Evolutionary conservation across 2,113 vertebrate species (phyloP).

Genomic region (Gracilinanus agilis): DNA sequence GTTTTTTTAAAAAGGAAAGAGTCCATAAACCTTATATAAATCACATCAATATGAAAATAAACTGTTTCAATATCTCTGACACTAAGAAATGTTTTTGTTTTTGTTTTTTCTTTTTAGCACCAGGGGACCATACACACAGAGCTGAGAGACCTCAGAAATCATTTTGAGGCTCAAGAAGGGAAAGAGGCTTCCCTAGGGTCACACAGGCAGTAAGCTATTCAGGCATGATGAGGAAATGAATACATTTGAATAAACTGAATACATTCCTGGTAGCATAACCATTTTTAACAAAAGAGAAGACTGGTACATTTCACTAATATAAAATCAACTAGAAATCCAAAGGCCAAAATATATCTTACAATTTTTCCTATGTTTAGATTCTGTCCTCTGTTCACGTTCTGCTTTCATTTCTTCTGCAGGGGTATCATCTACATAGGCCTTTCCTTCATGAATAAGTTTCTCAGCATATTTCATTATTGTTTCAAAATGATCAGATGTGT

Average conservation of each 20-base stretch:
- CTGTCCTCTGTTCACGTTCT: constrained; percentile 94
- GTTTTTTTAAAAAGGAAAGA: neutral
- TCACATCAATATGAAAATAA: neutral
- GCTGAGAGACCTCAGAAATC: neutral
- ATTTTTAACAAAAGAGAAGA: neutral
- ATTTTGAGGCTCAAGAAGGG: neutral
- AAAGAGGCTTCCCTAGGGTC: neutral
- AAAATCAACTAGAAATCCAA: neutral
- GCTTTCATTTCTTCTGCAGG: constrained; percentile 96
- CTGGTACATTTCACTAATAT: neutral
- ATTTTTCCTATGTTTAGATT: constrained; percentile 93
- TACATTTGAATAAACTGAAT: neutral
- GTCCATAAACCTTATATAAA: neutral
- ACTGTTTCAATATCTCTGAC: neutral
- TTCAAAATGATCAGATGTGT: constrained; percentile 97
- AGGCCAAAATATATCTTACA: constrained; percentile 84
- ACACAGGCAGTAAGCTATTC: neutral
- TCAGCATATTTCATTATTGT: constrained; percentile 92
- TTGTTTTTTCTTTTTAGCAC: neutral
- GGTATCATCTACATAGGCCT: constrained; percentile 96
- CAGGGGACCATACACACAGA: neutral
- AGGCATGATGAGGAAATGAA: neutral
- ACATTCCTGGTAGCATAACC: neutral
- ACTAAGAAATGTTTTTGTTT: neutral
- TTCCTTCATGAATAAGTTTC: constrained; percentile 93